Conservation (phyloP, 2,888 invertebrate genomes). For the Cerastis leucographa region DNA sequence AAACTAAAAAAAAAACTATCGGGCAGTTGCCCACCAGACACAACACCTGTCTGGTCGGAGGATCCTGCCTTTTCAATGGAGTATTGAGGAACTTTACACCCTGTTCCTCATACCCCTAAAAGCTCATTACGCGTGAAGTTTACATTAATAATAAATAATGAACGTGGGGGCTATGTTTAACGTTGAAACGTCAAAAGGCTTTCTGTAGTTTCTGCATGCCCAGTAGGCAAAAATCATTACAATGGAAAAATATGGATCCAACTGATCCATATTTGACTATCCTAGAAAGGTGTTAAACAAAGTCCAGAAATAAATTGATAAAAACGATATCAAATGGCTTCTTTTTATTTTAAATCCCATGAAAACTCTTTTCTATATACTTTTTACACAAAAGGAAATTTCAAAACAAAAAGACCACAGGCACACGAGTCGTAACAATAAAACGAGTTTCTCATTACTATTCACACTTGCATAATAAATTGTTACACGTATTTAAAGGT, state of each 20-base stretch:
- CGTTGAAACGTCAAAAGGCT: background rate
- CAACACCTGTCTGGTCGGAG: too few relatives aligned
- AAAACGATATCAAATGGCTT: background rate
- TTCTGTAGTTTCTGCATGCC: background rate
- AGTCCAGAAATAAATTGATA: background rate
- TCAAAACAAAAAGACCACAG: background rate
- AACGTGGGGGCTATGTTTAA: background rate
- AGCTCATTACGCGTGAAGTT: background rate
- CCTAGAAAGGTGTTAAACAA: background rate
- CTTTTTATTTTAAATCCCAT: background rate
- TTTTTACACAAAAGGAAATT: background rate
- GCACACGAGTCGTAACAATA: background rate
- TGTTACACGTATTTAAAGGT: constrained; percentile 10
- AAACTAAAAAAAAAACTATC: too few relatives aligned
- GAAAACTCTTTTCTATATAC: background rate
- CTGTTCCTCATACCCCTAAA: too few relatives aligned
- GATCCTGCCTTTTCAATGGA: too few relatives aligned
- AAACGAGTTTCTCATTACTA: constrained; percentile 3
- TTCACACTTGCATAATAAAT: constrained; percentile 22
- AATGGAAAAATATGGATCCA: background rate
- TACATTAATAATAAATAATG: background rate
- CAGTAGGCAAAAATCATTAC: background rate
- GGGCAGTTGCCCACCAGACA: too few relatives aligned
- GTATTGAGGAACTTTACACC: too few relatives aligned
- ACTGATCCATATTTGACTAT: background rate